These are phyloP conservation scores for Caiman crocodilus DNA, from an alignment of 2,797 vertebrate genomes.

Conservation along the genomic window DNA sequence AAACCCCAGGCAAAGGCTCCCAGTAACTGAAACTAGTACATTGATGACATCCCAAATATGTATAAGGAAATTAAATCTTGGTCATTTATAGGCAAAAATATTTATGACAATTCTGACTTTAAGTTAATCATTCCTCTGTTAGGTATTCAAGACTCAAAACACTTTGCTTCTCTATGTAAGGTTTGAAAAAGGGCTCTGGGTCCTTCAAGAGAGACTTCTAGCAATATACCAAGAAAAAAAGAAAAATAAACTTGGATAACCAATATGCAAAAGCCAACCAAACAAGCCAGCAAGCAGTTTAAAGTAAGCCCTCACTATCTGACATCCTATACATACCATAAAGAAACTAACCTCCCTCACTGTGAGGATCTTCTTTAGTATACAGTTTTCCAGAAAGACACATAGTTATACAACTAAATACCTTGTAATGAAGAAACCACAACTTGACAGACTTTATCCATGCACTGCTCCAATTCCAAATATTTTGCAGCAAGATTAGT, in stretches of 20 bases:
- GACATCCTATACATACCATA: not conserved
- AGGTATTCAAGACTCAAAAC: not conserved
- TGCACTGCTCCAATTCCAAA: slow-evolving; percentile 84
- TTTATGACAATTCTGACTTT: too few relatives aligned
- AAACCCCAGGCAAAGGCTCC: not conserved
- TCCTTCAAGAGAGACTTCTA: not conserved
- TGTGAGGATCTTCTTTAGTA: not conserved
- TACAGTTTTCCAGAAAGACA: not conserved
- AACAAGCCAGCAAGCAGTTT: not conserved
- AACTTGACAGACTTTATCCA: slow-evolving; percentile 80
- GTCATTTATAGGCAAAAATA: too few relatives aligned
- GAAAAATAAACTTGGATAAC: not conserved
- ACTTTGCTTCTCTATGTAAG: not conserved
- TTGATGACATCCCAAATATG: not conserved
- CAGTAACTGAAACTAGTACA: not conserved
- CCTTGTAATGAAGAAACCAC: slow-evolving; percentile 84
- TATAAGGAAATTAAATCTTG: not conserved
- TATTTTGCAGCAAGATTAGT: slow-evolving; percentile 78
- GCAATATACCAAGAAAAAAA: not conserved
- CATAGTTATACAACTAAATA: slow-evolving; percentile 47
- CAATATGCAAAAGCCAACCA: not conserved
- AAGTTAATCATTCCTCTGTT: too few relatives aligned
- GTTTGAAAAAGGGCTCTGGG: not conserved
- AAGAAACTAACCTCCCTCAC: not conserved
- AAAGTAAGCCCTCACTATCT: not conserved